phyloP scores from a whole-genome alignment of 2,113 vertebrate species.

The Corythaixoides concolor region DNA sequence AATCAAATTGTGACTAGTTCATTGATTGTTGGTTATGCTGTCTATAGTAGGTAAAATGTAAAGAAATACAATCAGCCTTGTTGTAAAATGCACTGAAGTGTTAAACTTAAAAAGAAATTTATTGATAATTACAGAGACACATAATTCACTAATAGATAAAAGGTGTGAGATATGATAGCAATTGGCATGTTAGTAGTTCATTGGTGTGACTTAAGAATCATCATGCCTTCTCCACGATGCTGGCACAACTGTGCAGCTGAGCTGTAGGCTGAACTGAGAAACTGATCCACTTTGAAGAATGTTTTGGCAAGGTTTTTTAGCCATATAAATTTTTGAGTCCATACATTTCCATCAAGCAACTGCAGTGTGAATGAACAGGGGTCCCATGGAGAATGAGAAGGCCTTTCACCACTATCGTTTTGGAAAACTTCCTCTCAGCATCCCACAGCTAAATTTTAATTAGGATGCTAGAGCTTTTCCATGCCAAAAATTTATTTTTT shows the following conservation, averaged over 20 bases:
- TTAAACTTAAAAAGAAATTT: not conserved
- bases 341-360: not conserved
- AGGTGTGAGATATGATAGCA: not conserved
- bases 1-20: not conserved
- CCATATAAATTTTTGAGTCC: not conserved
- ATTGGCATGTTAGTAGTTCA: not conserved
- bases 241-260: not conserved
- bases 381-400: not conserved
- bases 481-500: not conserved
- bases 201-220: not conserved
- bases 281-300: not conserved
- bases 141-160: not conserved
- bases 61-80: not conserved
- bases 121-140: not conserved
- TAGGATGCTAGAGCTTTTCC: not conserved
- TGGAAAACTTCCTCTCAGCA: not conserved
- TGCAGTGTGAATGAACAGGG: not conserved
- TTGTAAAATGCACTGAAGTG: not conserved
- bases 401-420: not conserved
- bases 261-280: not conserved
- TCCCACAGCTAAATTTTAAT: not conserved
- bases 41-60: not conserved
- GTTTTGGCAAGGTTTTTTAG: not conserved
- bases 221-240: not conserved
- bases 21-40: not conserved